A percentile compares a stretch with the other conserved stretches of the same genome.
phyloP scores from a whole-genome alignment of 2,797 vertebrate genomes.

The Petrocephalus sullivani region DNA sequence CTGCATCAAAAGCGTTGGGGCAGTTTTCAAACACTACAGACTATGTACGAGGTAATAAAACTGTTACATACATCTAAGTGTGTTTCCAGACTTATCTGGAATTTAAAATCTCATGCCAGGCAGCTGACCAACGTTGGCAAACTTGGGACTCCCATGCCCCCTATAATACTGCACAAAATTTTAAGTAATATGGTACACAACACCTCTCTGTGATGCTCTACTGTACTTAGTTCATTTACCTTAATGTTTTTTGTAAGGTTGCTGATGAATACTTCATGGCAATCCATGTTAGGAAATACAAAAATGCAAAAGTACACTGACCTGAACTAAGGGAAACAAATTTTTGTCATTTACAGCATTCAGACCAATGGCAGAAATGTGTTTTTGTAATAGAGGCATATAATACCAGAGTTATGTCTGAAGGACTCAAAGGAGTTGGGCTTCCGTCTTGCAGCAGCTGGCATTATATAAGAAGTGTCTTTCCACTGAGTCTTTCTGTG shows the following conservation, averaged over 20 bases:
- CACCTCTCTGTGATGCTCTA: neutral
- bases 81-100: too few relatives aligned
- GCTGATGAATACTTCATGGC: neutral
- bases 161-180: neutral
- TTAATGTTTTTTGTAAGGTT: neutral
- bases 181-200: neutral
- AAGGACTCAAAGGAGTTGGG: neutral
- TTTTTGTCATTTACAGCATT: neutral
- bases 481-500: constrained; percentile 34
- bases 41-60: too few relatives aligned
- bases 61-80: too few relatives aligned
- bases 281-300: neutral
- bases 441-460: neutral
- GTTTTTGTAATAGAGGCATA: neutral
- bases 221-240: neutral
- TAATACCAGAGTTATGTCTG: neutral
- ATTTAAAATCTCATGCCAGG: too few relatives aligned
- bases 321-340: neutral
- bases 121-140: too few relatives aligned
- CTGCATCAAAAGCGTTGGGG: too few relatives aligned
- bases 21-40: too few relatives aligned
- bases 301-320: neutral
- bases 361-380: neutral
- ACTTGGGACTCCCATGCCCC: neutral
- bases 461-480: constrained; percentile 14